Conservation (phyloP, 2,888 invertebrate species). For the Erynnis tages region DNA sequence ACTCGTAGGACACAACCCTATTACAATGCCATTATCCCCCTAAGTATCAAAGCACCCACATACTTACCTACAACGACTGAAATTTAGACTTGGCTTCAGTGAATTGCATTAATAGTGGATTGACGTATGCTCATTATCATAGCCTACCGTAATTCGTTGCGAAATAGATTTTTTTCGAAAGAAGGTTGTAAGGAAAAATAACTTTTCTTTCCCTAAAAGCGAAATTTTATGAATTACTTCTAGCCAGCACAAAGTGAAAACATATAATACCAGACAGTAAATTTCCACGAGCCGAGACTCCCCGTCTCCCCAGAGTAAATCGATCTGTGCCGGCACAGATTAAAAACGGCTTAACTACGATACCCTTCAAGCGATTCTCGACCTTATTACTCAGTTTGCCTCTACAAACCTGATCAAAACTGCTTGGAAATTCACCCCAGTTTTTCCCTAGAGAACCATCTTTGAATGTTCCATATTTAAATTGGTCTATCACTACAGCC, state of each 20-base stretch:
- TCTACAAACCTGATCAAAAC: conserved; percentile 38
- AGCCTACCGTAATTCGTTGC: no score
- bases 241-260: conserved; percentile 16
- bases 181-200: no score
- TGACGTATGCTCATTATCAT: no score
- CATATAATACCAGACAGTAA: conserved; percentile 6
- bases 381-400: conserved; percentile 27
- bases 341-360: conserved; percentile 46
- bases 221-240: no score
- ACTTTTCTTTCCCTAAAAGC: no score
- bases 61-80: no score
- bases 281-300: conserved; percentile 36
- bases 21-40: no score
- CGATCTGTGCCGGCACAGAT: conserved; percentile 54
- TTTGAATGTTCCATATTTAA: conserved; percentile 73
- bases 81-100: no score
- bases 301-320: conserved; percentile 72
- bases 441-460: conserved; percentile 81
- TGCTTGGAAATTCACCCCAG: conserved; percentile 43
- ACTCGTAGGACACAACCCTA: no score
- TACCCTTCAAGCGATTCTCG: conserved; percentile 39
- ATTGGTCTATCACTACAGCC: conserved; percentile 64
- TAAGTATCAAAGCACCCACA: no score
- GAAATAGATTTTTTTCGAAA: no score
- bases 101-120: no score